Percentiles rank a stretch among this genome's conserved stretches.
phyloP scores from a whole-genome alignment of 2,113 vertebrate species.

The Marmota monax region DNA sequence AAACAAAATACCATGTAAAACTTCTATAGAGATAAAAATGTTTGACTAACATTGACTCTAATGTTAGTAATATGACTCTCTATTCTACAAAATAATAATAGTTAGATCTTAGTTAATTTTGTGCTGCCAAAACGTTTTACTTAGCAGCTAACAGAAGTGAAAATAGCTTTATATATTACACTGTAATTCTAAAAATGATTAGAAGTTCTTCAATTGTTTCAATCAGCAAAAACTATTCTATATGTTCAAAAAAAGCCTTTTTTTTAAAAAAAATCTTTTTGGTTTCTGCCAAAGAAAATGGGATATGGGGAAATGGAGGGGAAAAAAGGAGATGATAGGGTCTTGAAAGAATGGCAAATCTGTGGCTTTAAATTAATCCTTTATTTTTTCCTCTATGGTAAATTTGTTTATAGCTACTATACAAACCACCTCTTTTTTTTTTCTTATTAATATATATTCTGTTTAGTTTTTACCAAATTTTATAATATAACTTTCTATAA shows the following conservation, averaged over 20 bases:
- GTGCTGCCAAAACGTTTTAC: not conserved
- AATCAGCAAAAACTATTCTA: not conserved
- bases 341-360: not conserved
- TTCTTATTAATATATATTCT: slow-evolving; percentile 49
- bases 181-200: not conserved
- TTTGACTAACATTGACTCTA: not conserved
- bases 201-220: not conserved
- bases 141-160: not conserved
- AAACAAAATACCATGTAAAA: not conserved
- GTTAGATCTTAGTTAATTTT: not conserved
- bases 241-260: not conserved
- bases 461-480: slow-evolving; percentile 19
- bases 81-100: not conserved
- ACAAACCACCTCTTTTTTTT: not conserved
- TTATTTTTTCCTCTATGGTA: not conserved
- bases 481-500: slow-evolving; percentile 30
- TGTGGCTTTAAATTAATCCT: not conserved
- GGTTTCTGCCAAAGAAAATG: not conserved
- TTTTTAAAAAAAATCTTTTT: not conserved
- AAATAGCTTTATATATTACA: not conserved
- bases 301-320: not conserved
- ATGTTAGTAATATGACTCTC: no score
- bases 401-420: not conserved
- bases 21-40: not conserved
- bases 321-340: not conserved